A percentile compares a stretch with the other conserved stretches of the same genome.
Conservation (phyloP, 2,888 invertebrate species). For the Micoletzkya japonica region DNA sequence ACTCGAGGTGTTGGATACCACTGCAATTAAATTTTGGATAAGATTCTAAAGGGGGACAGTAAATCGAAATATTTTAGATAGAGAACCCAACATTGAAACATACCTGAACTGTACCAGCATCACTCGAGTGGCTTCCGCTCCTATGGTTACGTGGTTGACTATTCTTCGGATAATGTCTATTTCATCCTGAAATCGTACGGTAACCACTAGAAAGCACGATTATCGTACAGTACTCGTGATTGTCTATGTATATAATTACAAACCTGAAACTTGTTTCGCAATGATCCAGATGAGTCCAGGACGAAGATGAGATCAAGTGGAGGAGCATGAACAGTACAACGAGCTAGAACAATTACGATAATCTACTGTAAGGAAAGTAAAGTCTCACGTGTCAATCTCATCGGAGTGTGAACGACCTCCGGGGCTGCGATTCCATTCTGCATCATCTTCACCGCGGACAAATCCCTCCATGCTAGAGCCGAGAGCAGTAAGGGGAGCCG, state of each 20-base stretch:
- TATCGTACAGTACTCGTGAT: not conserved
- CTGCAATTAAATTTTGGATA: conserved; percentile 32
- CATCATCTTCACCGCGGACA: conserved; percentile 49
- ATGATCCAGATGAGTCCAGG: conserved; percentile 60
- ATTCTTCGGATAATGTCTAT: conserved; percentile 59
- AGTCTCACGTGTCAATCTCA: conserved; percentile 54
- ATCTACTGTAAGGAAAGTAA: not conserved
- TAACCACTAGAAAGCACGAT: not conserved
- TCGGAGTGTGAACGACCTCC: conserved; percentile 59
- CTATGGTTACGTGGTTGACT: conserved; percentile 58
- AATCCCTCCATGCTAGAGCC: not conserved
- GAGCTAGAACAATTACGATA: conserved; percentile 44
- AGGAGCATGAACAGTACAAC: conserved; percentile 58
- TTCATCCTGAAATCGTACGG: conserved; percentile 49
- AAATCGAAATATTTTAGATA: not conserved
- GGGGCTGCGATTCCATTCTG: conserved; percentile 61
- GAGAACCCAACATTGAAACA: not conserved
- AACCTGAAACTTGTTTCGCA: conserved; percentile 55
- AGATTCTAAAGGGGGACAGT: not conserved
- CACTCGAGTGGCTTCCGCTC: conserved; percentile 56
- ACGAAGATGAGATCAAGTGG: conserved; percentile 61
- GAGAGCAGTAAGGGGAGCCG: not conserved
- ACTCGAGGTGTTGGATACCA: conserved; percentile 61
- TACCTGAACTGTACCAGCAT: conserved; percentile 61
- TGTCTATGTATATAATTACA: not conserved